Evolutionary conservation across 2,113 vertebrate species (phyloP), one percentile per base, ranked within the genome.

Genomic region (Strigops habroptila): DNA sequence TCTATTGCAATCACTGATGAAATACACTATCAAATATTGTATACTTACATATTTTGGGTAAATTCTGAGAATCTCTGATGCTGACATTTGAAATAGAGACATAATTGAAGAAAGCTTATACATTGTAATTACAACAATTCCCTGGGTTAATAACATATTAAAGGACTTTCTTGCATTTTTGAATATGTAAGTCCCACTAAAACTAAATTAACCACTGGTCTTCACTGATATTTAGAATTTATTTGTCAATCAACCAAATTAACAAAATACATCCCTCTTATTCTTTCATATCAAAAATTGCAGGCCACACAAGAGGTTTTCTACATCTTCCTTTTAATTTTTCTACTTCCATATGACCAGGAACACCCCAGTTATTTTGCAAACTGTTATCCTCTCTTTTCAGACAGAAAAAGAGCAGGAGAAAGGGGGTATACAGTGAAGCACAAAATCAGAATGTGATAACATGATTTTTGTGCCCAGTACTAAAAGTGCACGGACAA

Each of bases 391-490:
- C 12, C 4, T 35, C 10, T 46, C 3, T 2, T 21, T 31, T 3
- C 14, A 51, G 19, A 18, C 2, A 6, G 22, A 8, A 31, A 17
- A 28, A 31, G 13, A 15, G 2, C 7, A 43, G 25, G 13, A 41
- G 30, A 41, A 92, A 37, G 6, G 2, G 0, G 2, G 0, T 21
- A 5, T 21, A 35, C 1, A 22, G 3, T 6, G 28, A 91, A 59
- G 12, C 8, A 68, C 5, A 70, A 83, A 80, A 48, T 62, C 71
- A 80, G 18, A 53, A 78, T 44, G 16, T 1, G 48, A 31, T 43
- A 17, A n/a, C 10, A 0, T 10, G 1, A 1, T 12, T 65, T 90
- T 92, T 55, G 15, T 52, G 14, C 12, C 77, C 17, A 27, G 7
- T 10, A 2, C 2, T 79, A 16, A 18, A 9, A 18, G 3, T 12